Conservation (phyloP, 2,113 vertebrate species). For the Ibidorhyncha struthersii region DNA sequence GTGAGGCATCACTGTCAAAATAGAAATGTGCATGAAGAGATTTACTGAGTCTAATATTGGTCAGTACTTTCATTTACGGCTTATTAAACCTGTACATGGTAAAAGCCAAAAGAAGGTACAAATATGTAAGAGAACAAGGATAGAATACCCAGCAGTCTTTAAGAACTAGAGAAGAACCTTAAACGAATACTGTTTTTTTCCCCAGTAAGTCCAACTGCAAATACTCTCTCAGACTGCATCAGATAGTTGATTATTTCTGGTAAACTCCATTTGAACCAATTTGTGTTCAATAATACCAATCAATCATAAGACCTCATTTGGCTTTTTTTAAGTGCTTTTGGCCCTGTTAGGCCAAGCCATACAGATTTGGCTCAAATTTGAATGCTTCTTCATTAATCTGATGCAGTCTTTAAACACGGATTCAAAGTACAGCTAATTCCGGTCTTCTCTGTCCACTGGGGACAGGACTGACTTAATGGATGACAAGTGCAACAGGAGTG, state of each 20-base stretch:
- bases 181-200: background rate
- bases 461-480: background rate
- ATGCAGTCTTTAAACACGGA: background rate
- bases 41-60: background rate
- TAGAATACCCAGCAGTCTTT: background rate
- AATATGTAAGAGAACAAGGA: background rate
- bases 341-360: background rate
- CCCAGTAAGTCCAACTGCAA: background rate
- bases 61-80: background rate
- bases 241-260: background rate
- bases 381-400: background rate
- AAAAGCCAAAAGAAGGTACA: background rate
- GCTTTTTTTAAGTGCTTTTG: background rate
- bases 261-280: background rate
- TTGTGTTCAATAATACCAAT: background rate
- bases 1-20: background rate
- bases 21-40: background rate
- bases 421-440: background rate
- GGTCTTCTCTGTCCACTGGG: background rate
- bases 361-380: background rate
- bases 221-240: background rate
- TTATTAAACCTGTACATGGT: background rate
- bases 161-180: background rate
- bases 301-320: background rate
- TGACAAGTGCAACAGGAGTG: background rate